These are phyloP conservation scores for Eueides isabella DNA, from an alignment of 1,140 invertebrate species.

Conservation along the genomic window DNA sequence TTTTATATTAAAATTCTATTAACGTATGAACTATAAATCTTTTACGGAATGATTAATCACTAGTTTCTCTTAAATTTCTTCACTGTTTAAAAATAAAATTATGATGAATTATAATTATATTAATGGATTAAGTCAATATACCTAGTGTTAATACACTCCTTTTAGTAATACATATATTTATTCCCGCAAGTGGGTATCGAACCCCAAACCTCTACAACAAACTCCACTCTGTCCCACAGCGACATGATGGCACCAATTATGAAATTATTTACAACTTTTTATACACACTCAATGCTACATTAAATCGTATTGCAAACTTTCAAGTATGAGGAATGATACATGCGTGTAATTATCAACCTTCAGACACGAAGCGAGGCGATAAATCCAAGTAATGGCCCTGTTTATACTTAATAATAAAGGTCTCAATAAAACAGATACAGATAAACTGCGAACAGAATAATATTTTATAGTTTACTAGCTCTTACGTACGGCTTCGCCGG, in stretches of 20 bases:
- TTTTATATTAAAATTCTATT: too few relatives aligned
- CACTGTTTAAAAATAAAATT: too few relatives aligned
- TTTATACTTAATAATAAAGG: constrained; percentile 52
- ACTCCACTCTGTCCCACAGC: neutral
- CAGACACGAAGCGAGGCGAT: constrained; percentile 43
- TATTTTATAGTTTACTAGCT: neutral
- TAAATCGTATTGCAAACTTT: constrained; percentile 3
- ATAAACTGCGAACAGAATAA: constrained; percentile 14
- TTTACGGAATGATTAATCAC: too few relatives aligned
- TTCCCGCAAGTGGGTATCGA: neutral
- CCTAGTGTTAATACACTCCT: too few relatives aligned
- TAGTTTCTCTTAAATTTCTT: too few relatives aligned
- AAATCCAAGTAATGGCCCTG: constrained; percentile 47
- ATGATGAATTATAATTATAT: too few relatives aligned
- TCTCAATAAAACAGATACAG: constrained; percentile 40
- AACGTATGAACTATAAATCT: too few relatives aligned
- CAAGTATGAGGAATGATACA: constrained; percentile 32
- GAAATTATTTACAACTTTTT: neutral
- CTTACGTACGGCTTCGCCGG: neutral
- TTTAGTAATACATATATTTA: too few relatives aligned
- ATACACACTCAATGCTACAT: neutral
- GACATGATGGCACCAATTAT: neutral
- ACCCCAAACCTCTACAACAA: neutral
- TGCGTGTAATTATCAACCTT: constrained; percentile 41
- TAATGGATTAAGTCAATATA: too few relatives aligned